Evolutionary conservation across 2,797 vertebrate genomes (phyloP).

Genomic region (Darevskia mixta): DNA sequence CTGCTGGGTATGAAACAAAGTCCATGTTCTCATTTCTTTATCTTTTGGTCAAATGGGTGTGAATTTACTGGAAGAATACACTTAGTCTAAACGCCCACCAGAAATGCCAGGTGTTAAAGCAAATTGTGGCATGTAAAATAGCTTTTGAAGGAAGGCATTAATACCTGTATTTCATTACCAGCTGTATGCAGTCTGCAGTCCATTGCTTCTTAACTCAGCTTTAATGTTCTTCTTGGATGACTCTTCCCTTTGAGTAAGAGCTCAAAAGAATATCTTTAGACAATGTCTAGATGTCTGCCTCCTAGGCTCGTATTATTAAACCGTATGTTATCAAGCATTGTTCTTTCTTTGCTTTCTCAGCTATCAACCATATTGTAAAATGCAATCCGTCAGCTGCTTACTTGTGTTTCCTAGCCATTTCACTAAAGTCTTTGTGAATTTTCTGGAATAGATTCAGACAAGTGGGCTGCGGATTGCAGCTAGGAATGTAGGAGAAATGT

Average conservation of each 20-base stretch:
- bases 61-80: conserved; percentile 14
- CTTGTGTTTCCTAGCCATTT: neutral
- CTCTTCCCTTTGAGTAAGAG: conserved; percentile 39
- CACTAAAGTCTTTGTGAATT: conserved; percentile 14
- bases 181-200: conserved; percentile 1
- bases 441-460: neutral
- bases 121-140: conserved; percentile 33
- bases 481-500: conserved; percentile 14
- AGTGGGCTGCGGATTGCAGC: neutral
- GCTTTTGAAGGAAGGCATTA: conserved; percentile 34
- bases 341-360: neutral
- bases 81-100: conserved; percentile 12
- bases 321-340: neutral
- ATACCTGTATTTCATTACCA: neutral
- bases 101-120: neutral
- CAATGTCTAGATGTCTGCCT: neutral
- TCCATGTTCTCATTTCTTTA: conserved; percentile 38
- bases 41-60: neutral
- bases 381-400: neutral
- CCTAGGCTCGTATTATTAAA: neutral
- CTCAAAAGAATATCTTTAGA: neutral
- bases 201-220: conserved; percentile 47
- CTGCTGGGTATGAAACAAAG: conserved; percentile 22
- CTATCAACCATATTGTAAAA: neutral
- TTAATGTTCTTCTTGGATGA: conserved; percentile 18